Base-by-base conservation (phyloP, 2,113 vertebrate genomes). In the Cairina moschata region DNA sequence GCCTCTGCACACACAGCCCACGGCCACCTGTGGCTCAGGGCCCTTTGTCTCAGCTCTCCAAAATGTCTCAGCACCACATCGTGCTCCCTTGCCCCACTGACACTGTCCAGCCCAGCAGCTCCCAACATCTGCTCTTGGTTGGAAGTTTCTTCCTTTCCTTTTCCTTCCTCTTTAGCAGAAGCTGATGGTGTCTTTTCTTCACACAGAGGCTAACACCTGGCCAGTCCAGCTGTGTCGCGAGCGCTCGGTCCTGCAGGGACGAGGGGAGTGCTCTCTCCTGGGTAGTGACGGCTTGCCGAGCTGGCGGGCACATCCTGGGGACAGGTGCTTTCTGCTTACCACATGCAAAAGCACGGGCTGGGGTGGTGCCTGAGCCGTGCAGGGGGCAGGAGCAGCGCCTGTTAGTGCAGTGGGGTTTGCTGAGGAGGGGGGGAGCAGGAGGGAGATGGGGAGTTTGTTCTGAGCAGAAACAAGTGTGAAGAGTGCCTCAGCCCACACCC, bases 401-500 rank as follows among this genome's bases (percentile, higher is more conserved):
- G 46, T n/a, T 74, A 13, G 48, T 17, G 52, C 46, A 14, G 59
- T 25, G 15, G 46, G 5, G 13, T 52, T 40, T 38, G 76, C 78
- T 71, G 60, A 79, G 83, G 60, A 85, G 28, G 6, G 20, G 46
- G 46, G 42, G 16, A 67, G 74, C 23, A 17, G 62, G 17, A 50
- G 66, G 34, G 28, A 87, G n/a, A 28, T 3, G 34, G 69, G 59
- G 40, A 74, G 55, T 8, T 91, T 92, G 91, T 42, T 91, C 77
- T 15, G 46, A 86, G 83, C 21, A 67, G 38, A 78, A 94, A 75
- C 3, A 8, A 78, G 60, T 2, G 1, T 22, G 79, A 86, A 88
- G 91, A 88, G 75, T 83, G 86, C 48, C 79, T 28, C 22, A 11
- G 48, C 91, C 65, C 65, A 96, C 87, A 66, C 91, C 91, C 71